Conservation (phyloP, 1,140 invertebrate species). For the Lithobius niger region DNA sequence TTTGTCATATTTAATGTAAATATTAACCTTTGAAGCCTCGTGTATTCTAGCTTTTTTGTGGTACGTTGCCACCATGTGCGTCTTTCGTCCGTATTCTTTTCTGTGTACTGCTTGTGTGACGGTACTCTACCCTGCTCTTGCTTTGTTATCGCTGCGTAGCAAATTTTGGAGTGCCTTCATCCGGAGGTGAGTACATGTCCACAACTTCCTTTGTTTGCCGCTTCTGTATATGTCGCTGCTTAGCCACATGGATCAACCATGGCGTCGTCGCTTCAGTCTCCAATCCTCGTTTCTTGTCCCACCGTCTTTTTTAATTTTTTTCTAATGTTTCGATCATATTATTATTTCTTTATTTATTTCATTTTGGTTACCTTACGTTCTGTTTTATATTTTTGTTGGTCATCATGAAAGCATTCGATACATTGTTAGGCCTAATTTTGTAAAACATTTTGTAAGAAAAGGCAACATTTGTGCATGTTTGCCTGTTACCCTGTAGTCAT, state of each 20-base stretch:
- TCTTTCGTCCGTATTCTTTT: slow-evolving; percentile 16
- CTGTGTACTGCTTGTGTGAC: slow-evolving; percentile 18
- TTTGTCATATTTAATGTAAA: slow-evolving; percentile 6
- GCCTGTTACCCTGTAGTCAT: too few relatives aligned
- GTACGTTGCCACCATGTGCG: slow-evolving; percentile 13
- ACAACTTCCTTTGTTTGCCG: slow-evolving; percentile 5
- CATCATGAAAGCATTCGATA: too few relatives aligned
- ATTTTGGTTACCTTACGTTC: background rate
- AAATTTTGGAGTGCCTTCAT: slow-evolving; percentile 18
- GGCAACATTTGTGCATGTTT: too few relatives aligned
- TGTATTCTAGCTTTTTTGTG: slow-evolving; percentile 12
- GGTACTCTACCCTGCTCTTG: slow-evolving; percentile 20
- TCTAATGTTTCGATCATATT: background rate
- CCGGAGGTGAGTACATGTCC: slow-evolving; percentile 10
- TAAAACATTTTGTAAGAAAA: too few relatives aligned
- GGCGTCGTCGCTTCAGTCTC: background rate
- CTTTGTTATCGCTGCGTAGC: slow-evolving; percentile 19
- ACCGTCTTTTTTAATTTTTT: background rate
- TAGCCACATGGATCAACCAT: background rate
- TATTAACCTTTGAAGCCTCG: slow-evolving; percentile 6
- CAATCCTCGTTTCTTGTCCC: background rate
- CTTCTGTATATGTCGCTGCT: background rate
- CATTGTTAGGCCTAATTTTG: too few relatives aligned
- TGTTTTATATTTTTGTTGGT: background rate
- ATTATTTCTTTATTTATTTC: background rate